Percentiles rank a stretch among this genome's conserved stretches.
phyloP scores from a whole-genome alignment of 1,140 invertebrate genomes.

The Nephotettix cincticeps region DNA sequence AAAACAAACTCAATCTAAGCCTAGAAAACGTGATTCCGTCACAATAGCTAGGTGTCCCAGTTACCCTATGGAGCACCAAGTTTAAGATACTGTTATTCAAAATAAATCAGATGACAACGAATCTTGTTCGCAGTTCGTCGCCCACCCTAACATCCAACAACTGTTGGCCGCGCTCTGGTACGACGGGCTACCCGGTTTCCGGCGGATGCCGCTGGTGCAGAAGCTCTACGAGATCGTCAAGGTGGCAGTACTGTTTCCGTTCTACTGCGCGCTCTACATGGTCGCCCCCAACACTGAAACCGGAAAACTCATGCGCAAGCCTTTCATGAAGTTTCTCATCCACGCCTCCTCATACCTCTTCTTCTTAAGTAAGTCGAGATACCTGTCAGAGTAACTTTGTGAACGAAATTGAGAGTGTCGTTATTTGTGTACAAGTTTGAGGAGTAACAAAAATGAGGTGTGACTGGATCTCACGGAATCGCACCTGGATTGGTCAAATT shows the following conservation, averaged over 20 bases:
- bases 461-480: no score
- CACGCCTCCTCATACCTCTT: conserved; percentile 91
- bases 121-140: conserved; percentile 69
- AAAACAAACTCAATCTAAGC: no score
- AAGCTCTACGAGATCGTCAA: conserved; percentile 70
- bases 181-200: conserved; percentile 85
- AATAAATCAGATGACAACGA: no score
- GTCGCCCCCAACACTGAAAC: conserved; percentile 71
- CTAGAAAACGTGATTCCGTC: no score
- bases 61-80: no score
- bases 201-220: conserved; percentile 67
- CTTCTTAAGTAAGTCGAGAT: conserved; percentile 72
- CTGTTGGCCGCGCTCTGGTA: conserved; percentile 91
- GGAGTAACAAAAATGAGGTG: no score
- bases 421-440: no score
- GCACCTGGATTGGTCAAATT: no score
- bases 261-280: conserved; percentile 83
- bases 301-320: conserved; percentile 79
- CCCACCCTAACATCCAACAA: conserved; percentile 92
- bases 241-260: conserved; percentile 79
- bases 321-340: conserved; percentile 93
- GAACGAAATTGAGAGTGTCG: not conserved
- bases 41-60: no score
- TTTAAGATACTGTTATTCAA: no score
- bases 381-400: not conserved